Percentiles rank a stretch among this genome's conserved stretches.
Evolutionary conservation across 2,888 invertebrate genomes (phyloP).

Genomic region (Lasius platythorax): DNA sequence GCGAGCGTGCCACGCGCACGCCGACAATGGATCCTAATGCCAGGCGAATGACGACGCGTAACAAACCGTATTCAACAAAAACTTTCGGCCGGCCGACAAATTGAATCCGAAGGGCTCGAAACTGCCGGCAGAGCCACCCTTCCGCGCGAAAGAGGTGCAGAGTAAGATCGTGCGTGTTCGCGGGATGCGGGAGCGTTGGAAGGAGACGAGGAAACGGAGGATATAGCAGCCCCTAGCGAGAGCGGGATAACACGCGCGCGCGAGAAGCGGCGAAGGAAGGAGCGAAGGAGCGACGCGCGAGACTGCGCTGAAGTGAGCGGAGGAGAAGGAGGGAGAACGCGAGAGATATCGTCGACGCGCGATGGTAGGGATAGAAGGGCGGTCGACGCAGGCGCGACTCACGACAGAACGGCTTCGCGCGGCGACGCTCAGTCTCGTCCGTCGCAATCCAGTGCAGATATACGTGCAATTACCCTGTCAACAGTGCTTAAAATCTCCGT

Average conservation of each 20-base stretch:
- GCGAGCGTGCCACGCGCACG: not conserved
- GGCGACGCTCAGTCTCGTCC: constrained; percentile 84
- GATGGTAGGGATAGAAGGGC: constrained; percentile 69
- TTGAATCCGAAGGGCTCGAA: constrained; percentile 75
- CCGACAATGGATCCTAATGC: constrained; percentile 71
- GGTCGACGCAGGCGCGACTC: constrained; percentile 79
- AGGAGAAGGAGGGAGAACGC: constrained; percentile 9
- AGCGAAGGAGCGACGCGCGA: not conserved
- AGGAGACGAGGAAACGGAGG: constrained; percentile 24
- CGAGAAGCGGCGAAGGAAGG: not conserved
- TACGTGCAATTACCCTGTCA: constrained; percentile 83
- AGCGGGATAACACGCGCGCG: constrained; percentile 29
- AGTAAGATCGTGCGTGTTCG: constrained; percentile 69
- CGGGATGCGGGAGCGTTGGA: constrained; percentile 44
- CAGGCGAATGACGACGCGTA: constrained; percentile 76
- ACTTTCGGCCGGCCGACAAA: constrained; percentile 78
- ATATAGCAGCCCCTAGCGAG: not conserved
- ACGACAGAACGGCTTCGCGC: constrained; percentile 77
- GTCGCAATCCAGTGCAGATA: constrained; percentile 83
- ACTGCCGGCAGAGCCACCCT: not conserved
- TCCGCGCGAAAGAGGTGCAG: constrained; percentile 68
- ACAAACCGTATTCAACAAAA: constrained; percentile 80
- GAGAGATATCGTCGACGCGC: constrained; percentile 34
- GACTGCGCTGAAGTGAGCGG: not conserved
- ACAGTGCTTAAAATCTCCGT: constrained; percentile 77